A percentile compares a stretch with the other conserved stretches of the same genome.
Evolutionary conservation across 2,113 vertebrate genomes (phyloP).

Genomic region (Poicephalus gulielmi): DNA sequence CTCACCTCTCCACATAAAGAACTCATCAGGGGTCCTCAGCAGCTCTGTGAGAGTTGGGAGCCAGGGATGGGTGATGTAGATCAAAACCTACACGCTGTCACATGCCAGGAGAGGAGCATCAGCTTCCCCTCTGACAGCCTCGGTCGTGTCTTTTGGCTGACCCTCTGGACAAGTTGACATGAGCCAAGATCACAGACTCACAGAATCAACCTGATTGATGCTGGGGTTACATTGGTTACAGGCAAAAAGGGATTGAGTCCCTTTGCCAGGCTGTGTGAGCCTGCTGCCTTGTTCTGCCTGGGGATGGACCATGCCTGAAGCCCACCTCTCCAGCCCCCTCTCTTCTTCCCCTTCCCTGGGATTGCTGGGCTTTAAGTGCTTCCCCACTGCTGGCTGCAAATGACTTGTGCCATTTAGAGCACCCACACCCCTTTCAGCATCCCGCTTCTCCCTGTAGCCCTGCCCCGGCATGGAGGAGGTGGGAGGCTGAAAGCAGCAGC

Average conservation of each 20-base stretch:
- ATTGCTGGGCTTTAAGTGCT: neutral
- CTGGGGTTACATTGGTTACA: neutral
- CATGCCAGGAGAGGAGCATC: fast-evolving
- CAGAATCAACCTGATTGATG: neutral
- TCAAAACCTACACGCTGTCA: fast-evolving
- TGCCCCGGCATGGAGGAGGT: neutral
- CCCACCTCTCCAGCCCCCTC: neutral
- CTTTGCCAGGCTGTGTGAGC: neutral
- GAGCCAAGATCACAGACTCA: neutral
- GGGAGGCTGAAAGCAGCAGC: neutral
- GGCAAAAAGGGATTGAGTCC: neutral
- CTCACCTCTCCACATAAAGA: neutral
- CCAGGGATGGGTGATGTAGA: neutral
- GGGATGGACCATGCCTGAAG: neutral
- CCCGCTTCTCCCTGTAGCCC: neutral
- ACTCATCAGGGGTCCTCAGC: neutral
- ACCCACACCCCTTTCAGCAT: neutral
- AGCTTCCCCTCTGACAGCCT: neutral
- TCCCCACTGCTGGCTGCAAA: neutral
- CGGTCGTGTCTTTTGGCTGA: fast-evolving
- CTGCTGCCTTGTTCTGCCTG: neutral
- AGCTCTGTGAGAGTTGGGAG: neutral
- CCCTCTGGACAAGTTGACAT: neutral
- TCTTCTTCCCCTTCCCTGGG: neutral
- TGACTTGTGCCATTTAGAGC: neutral